Conservation (phyloP, 2,888 invertebrate genomes). For the Salpingus planirostris region DNA sequence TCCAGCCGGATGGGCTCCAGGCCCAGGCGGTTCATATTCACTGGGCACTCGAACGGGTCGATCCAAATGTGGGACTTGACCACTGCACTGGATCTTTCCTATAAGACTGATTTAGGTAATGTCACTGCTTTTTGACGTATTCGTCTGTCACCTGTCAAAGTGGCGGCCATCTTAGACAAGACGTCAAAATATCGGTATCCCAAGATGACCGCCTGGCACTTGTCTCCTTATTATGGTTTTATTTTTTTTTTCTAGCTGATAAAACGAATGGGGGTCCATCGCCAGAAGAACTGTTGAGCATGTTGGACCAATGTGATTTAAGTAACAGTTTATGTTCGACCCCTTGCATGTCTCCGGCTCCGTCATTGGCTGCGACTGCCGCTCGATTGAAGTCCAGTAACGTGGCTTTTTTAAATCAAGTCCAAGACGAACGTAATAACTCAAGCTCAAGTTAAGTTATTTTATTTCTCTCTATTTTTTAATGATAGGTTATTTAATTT, state of each 20-base stretch:
- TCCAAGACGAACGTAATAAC: constrained; percentile 27
- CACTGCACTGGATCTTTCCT: constrained; percentile 77
- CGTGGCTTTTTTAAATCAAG: constrained; percentile 54
- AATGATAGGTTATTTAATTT: too few relatives aligned
- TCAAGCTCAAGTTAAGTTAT: constrained; percentile 15
- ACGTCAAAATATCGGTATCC: too few relatives aligned
- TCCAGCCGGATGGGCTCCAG: constrained; percentile 85
- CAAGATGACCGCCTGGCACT: too few relatives aligned
- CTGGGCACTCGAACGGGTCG: constrained; percentile 86
- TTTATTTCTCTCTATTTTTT: constrained; percentile 3
- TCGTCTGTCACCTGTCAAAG: too few relatives aligned
- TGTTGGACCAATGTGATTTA: constrained; percentile 91
- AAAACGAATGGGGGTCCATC: constrained; percentile 80
- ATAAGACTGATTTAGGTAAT: constrained; percentile 45
- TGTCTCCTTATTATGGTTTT: too few relatives aligned
- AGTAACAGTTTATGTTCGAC: constrained; percentile 69
- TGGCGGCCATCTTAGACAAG: too few relatives aligned
- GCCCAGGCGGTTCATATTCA: constrained; percentile 80
- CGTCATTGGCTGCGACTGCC: constrained; percentile 48
- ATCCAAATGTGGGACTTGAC: constrained; percentile 99
- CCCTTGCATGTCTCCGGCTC: constrained; percentile 71
- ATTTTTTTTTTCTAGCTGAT: constrained; percentile 37
- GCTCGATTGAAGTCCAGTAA: constrained; percentile 53
- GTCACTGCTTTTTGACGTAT: not conserved
- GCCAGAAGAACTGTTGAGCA: constrained; percentile 79